Percentiles rank a stretch among this genome's conserved stretches.
Evolutionary conservation across 2,113 vertebrate genomes (phyloP).

Genomic region (Vimba vimba): DNA sequence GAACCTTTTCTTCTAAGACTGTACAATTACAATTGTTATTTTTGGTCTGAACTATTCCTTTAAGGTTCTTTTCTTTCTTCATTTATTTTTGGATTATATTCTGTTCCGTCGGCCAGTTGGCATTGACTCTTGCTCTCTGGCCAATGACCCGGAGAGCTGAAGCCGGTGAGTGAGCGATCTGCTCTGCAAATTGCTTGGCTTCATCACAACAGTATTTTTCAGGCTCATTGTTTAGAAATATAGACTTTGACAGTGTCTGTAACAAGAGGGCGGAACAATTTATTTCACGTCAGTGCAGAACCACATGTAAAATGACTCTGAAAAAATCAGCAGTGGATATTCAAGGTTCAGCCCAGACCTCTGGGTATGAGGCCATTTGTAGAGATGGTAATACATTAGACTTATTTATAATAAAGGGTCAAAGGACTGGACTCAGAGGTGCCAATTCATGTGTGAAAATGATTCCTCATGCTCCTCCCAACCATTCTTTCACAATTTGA

Average conservation of each 20-base stretch:
- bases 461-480: too few relatives aligned
- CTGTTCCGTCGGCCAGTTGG: constrained; percentile 6
- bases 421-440: not conserved
- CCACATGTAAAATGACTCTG: not conserved
- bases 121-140: constrained; percentile 25
- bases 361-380: not conserved
- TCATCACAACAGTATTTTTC: constrained; percentile 40
- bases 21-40: not conserved
- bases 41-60: not conserved
- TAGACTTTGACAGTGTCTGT: constrained; percentile 38
- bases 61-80: constrained; percentile 10
- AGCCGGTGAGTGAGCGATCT: constrained; percentile 21
- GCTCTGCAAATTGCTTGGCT: constrained; percentile 40
- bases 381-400: not conserved
- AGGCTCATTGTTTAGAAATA: constrained; percentile 29
- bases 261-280: constrained; percentile 10
- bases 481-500: too few relatives aligned
- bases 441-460: too few relatives aligned
- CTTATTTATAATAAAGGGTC: not conserved
- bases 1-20: not conserved
- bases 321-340: not conserved
- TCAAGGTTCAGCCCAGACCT: constrained; percentile 1
- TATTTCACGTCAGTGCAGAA: not conserved
- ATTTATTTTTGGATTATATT: constrained; percentile 32
- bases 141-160: constrained; percentile 17